Conservation (phyloP, 1,140 invertebrate genomes). For the Diorhabda sublineata region DNA sequence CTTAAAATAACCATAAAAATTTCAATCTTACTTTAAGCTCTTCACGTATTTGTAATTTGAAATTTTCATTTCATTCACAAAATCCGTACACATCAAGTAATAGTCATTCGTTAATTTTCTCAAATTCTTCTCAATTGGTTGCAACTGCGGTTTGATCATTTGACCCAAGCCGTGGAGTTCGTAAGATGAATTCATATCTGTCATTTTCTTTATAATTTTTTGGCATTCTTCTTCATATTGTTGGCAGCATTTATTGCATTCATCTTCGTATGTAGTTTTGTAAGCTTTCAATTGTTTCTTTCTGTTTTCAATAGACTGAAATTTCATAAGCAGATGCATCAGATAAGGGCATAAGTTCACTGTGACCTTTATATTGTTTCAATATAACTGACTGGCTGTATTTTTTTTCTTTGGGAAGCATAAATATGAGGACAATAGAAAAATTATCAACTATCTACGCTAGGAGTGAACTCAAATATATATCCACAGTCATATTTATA, state of each 20-base stretch:
- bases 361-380: background rate
- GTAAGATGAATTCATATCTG: background rate
- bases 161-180: background rate
- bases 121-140: background rate
- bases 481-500: no score
- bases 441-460: no score
- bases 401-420: no score
- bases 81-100: constrained; percentile 7
- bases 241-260: background rate
- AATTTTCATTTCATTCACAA: constrained; percentile 19
- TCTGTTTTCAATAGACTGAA: constrained; percentile 1
- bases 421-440: no score
- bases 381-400: background rate
- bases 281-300: background rate
- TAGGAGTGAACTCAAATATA: no score
- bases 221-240: background rate
- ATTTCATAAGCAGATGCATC: background rate
- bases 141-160: background rate
- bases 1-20: no score
- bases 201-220: background rate
- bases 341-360: no score
- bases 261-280: background rate
- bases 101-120: constrained; percentile 12
- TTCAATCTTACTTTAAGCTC: background rate
- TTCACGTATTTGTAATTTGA: constrained; percentile 1